Percentiles rank a stretch among this genome's conserved stretches.
Conservation (phyloP, 2,888 invertebrate genomes). For the Rosalia funebris region DNA sequence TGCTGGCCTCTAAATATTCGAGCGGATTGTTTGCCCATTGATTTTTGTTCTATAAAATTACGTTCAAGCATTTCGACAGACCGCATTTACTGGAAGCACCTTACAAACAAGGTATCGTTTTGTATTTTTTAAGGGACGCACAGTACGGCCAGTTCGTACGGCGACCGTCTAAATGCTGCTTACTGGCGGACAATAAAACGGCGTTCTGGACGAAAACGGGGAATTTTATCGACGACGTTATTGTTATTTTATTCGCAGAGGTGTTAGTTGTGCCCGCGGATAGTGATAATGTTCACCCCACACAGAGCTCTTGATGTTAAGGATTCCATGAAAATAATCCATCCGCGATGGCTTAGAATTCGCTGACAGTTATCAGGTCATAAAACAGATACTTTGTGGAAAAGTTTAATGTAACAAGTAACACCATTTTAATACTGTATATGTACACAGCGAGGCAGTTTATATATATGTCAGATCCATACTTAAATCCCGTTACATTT, state of each 20-base stretch:
- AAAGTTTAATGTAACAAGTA: too few species aligned
- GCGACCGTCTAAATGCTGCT: conserved; percentile 18
- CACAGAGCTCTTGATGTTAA: too few species aligned
- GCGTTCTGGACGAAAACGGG: conserved; percentile 38
- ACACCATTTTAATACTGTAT: too few species aligned
- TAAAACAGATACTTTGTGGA: too few species aligned
- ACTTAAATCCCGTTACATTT: too few species aligned
- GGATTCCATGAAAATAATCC: too few species aligned
- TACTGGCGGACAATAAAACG: conserved; percentile 27
- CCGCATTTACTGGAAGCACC: conserved; percentile 52
- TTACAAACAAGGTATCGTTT: conserved; percentile 50
- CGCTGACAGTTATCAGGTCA: too few species aligned
- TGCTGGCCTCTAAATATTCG: conserved; percentile 48
- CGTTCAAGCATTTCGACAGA: conserved; percentile 51
- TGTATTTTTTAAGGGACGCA: conserved; percentile 38
- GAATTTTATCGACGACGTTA: conserved; percentile 41
- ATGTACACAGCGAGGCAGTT: too few species aligned
- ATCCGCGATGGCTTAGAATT: too few species aligned
- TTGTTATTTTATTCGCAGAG: conserved; percentile 34
- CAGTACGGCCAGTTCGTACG: conserved; percentile 39
- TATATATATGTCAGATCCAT: too few species aligned
- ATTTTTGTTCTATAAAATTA: conserved; percentile 57
- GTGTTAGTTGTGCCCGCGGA: conserved; percentile 27
- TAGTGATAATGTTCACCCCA: neutral
- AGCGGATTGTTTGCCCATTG: conserved; percentile 52